Base-by-base conservation (phyloP, 2,888 invertebrate species). In the Muscina levida region DNA sequence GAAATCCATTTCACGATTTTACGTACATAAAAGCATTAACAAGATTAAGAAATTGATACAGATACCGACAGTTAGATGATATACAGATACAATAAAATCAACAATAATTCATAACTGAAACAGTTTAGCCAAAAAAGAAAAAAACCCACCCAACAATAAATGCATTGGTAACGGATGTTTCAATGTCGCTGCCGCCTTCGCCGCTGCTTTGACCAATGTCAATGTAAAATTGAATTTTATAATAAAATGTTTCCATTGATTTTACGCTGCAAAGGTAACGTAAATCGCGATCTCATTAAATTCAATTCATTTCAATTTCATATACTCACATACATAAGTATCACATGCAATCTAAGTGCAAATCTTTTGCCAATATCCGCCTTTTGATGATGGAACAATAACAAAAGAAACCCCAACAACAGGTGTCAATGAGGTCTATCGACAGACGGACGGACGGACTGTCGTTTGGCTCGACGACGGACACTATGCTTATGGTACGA, bases 341-440 rank as follows among this genome's bases (percentile, higher is more conserved):
- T 31, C 31, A 31, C 31, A 10, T 44, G 44, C 44, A 44, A 44
- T 22, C 53, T 19, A 53, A 53, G 22, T 22, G 22, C 24, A 53
- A 53, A 24, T 5, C 13, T 11, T 53, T 48, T 76, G 76, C 76
- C 76, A 76, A 80, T 80, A 77, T 80, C 80, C 80, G 80, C 72
- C 72, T 80, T 72, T 53, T 51, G 51, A 4, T 10, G 51, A 51
- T 19, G 10, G 17, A 51, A 51, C 51, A 46, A 51, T 17, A 51
- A 51, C 10, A 22, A 51, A 51, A 51, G 1, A 51, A 19, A 22
- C 51, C 46, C n/a, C 46, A 17, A 6, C 8, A 76, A 65, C 76
- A 80, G 76, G 80, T 80, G 76, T 70, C 80, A 77, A 68, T 76
- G 62, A 48, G 65, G 15, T 53, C 67, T 22, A 13, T 22, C 5